Evolutionary conservation across 2,888 invertebrate species (phyloP), one percentile per base, ranked within the genome.

Genomic region (Omphaloscelis lunosa): DNA sequence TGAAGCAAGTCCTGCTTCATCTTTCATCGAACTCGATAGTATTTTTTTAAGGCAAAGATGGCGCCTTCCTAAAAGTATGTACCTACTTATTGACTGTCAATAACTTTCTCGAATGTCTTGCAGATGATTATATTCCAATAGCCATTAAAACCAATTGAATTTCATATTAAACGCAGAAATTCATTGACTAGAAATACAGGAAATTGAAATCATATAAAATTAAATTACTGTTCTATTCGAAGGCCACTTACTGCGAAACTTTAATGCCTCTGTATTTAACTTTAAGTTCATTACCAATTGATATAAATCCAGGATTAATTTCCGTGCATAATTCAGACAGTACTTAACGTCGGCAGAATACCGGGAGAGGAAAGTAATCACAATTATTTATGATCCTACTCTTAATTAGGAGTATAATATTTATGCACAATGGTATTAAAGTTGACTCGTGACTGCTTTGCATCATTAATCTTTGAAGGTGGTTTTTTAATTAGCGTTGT

Each of bases 371-470:
- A 84, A 74, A 67, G 53, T 71, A 72, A 87, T 85, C 76, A 80
- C 53, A 75, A 77, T 84, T 87, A 80, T 87, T 87, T 87, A 84
- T 80, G 85, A 76, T 73, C 67, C 29, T 59, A 9, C 61, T 65
- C 70, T 63, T 76, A 80, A 84, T 87, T 84, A 72, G 56, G 68
- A 87, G 63, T 72, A 80, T 84, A 84, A 79, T 86, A 86, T 83
- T 79, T 86, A 83, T 86, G 69, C 58, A 72, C 70, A 83, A 65
- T 86, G 71, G 80, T 74, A 83, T 72, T 84, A 83, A 78, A 73
- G 65, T 58, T 39, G 58, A 62, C 45, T 59, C 53, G 20, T 51
- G 65, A 70, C 80, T 68, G 73, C 63, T 34, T 53, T 29, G 12
- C 41, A 27, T 71, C 84, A 86, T 83, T 86, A 83, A 83, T 86